Conservation (phyloP, 2,113 vertebrate species). For the Trematocara unimaculatum region DNA sequence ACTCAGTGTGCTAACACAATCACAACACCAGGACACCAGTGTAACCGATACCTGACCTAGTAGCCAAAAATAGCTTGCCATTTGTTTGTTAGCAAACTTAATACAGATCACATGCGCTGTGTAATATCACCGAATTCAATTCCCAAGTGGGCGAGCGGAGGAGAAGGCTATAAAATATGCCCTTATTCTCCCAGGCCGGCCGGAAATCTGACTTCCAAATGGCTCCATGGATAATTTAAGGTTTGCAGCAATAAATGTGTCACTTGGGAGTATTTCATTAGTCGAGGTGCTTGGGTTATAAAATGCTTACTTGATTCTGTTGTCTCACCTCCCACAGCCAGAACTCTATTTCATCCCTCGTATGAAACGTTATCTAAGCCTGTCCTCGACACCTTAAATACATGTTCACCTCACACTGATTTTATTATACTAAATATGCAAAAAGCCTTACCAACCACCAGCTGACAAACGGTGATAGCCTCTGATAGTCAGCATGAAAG, state of each 20-base stretch:
- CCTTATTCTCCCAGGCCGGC: conserved; percentile 3
- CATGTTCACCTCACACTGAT: background rate
- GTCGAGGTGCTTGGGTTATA: conserved; percentile 18
- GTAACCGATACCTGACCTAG: conserved; percentile 18
- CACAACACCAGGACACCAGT: background rate
- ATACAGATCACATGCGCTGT: conserved; percentile 20
- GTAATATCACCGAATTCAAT: conserved; percentile 29
- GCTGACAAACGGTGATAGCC: background rate
- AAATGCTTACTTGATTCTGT: conserved; percentile 40
- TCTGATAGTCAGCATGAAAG: background rate
- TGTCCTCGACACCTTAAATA: conserved; percentile 13
- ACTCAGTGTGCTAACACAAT: background rate
- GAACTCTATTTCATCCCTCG: conserved; percentile 27
- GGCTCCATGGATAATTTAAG: conserved; percentile 50
- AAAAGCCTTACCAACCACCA: background rate
- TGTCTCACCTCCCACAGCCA: conserved; percentile 55
- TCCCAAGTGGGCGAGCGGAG: background rate
- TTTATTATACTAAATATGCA: conserved; percentile 17
- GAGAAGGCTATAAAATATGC: conserved; percentile 35
- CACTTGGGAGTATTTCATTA: conserved; percentile 51
- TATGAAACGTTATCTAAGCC: conserved; percentile 17
- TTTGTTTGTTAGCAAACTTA: conserved; percentile 42
- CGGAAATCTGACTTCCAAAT: conserved; percentile 51
- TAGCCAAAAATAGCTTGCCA: conserved; percentile 11
- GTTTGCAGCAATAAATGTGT: conserved; percentile 52